Percentiles rank a stretch among this genome's conserved stretches.
Conservation (phyloP, 1,140 invertebrate species). For the Drosophila seguyi region DNA sequence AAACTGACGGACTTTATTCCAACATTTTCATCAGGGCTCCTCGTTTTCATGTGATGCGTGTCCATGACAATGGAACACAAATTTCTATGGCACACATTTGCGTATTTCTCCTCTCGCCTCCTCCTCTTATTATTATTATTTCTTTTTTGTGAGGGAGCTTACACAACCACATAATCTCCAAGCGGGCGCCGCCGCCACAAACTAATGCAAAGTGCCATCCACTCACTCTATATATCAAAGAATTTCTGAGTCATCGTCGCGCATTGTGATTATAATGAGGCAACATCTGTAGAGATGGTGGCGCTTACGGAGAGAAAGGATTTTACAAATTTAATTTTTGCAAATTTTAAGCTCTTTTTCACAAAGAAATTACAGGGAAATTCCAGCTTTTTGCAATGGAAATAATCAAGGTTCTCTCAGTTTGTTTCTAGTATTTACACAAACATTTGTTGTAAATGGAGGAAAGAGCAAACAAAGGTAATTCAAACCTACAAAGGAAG, state of each 20-base stretch:
- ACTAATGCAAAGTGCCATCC: conserved; percentile 36
- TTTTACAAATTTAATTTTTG: conserved; percentile 13
- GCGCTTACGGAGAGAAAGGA: background rate
- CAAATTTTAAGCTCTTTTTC: background rate
- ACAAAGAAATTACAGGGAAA: background rate
- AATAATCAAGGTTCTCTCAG: no score
- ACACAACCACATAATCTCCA: conserved; percentile 67
- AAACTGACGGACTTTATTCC: conserved; percentile 42
- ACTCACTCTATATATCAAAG: conserved; percentile 19
- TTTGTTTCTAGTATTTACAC: conserved; percentile 1
- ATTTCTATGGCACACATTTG: conserved; percentile 71
- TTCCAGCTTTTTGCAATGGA: background rate
- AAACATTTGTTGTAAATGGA: background rate
- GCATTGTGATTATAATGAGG: conserved; percentile 20
- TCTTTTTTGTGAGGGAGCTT: conserved; percentile 24
- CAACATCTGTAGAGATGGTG: conserved; percentile 25
- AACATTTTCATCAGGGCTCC: conserved; percentile 29
- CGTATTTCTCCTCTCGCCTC: conserved; percentile 29
- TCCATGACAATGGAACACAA: conserved; percentile 65
- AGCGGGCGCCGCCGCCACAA: conserved; percentile 43
- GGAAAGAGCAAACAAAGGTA: background rate
- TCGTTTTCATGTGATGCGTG: conserved; percentile 57
- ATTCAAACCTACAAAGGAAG: background rate
- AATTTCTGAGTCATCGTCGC: conserved; percentile 40
- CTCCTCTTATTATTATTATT: conserved; percentile 10